Percentiles rank a stretch among this genome's conserved stretches.
Conservation (phyloP, 2,113 vertebrate species). For the Oxyura jamaicensis region DNA sequence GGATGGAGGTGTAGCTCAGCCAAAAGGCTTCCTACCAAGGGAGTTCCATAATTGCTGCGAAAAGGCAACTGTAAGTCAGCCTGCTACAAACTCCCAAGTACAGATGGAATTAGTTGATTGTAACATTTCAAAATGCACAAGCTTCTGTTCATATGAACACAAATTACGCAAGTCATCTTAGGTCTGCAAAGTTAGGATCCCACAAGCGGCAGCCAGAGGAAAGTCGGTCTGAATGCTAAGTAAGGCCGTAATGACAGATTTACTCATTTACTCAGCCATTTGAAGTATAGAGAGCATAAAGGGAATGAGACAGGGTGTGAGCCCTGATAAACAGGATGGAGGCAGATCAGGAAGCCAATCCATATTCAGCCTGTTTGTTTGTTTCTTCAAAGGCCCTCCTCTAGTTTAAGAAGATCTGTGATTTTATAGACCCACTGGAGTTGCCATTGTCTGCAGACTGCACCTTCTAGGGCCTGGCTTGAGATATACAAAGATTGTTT, state of each 20-base stretch:
- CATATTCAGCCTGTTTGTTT: background rate
- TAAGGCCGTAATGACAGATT: background rate
- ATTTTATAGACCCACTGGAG: background rate
- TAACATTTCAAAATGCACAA: background rate
- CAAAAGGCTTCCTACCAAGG: background rate
- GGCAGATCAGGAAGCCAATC: background rate
- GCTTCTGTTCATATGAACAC: background rate
- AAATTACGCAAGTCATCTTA: background rate
- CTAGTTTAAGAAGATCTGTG: background rate
- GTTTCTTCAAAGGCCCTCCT: constrained; percentile 14
- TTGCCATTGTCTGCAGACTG: background rate
- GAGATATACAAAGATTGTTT: background rate
- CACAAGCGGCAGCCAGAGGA: background rate
- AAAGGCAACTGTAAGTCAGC: background rate
- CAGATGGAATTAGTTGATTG: constrained; percentile 4
- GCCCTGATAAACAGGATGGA: constrained; percentile 2
- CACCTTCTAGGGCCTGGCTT: background rate
- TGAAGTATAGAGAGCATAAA: constrained; percentile 17
- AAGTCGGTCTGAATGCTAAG: background rate
- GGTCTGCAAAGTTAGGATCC: background rate
- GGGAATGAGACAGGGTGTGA: constrained; percentile 13
- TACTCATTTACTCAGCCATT: background rate
- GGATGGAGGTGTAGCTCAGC: background rate
- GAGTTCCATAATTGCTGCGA: background rate
- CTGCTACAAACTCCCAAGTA: background rate